These are phyloP conservation scores for Tipula unca DNA, from an alignment of 2,888 invertebrate genomes.

Conservation along the genomic window DNA sequence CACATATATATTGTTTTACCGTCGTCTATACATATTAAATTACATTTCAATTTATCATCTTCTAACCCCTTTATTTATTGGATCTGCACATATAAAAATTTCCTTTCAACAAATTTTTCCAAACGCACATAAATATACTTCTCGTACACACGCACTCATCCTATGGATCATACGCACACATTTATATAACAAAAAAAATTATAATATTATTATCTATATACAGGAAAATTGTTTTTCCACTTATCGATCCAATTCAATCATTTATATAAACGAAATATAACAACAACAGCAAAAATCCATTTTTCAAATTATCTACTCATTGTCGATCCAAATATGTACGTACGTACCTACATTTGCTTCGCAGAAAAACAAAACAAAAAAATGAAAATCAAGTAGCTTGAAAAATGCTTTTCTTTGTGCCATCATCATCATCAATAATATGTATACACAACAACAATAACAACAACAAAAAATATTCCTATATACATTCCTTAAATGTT, in stretches of 20 bases:
- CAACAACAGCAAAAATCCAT: neutral
- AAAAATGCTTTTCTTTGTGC: neutral
- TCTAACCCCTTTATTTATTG: neutral
- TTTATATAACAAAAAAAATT: neutral
- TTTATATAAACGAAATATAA: neutral
- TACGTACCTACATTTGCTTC: neutral
- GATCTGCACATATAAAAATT: neutral
- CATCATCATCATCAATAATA: neutral
- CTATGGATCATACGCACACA: neutral
- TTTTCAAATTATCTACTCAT: neutral
- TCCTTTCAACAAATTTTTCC: neutral
- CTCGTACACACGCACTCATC: neutral
- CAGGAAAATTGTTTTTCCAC: slow-evolving; percentile 9
- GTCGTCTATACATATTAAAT: neutral
- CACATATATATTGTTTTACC: neutral
- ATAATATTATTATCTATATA: slow-evolving; percentile 8
- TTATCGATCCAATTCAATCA: slow-evolving; percentile 14
- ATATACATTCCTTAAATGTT: neutral
- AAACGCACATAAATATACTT: neutral
- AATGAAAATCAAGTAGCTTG: neutral
- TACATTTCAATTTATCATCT: neutral
- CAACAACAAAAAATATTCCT: neutral
- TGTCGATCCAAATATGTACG: neutral
- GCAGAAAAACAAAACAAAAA: neutral
- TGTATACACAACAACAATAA: neutral